Base-by-base conservation (phyloP, 2,797 vertebrate genomes). In the Sebastes iracundus region DNA sequence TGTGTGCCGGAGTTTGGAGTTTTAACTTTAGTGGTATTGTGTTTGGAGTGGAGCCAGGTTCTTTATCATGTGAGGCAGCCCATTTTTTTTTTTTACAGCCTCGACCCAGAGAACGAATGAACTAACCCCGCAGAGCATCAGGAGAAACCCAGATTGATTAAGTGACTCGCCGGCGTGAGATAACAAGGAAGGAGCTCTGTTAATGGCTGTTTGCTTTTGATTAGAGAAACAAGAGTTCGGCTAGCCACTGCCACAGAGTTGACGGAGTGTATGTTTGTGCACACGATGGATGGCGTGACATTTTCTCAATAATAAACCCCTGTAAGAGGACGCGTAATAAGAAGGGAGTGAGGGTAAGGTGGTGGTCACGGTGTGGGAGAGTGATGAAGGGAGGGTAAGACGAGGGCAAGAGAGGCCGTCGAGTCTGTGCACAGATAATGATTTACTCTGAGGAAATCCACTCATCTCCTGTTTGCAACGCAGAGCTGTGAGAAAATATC, bases 201-300 rank as follows among this genome's bases (percentile, higher is more conserved):
- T 86, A 90, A 91, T 87, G 86, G 84, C 68, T 91, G 87, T 93
- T 93, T 92, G 89, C 89, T 90, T 89, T 92, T 91, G 88, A 91
- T 92, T 90, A 87, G 88, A 16, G 77, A 80, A 85, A 83, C 77
- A 75, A 88, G 82, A 84, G 59, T 74, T 69, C 2, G 52, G 72
- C 52, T 27, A 20, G 77, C 66, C 80, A 61, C 77, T 2, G 77
- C 77, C 10, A 56, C 10, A 61, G 81, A 90, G 84, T 75, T 78
- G 78, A 77, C 78, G 2, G 82, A 72, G 67, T 63, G 76, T 64
- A 1, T 86, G 84, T 88, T 79, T 86, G 84, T 75, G 80, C 80
- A 28, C 76, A 58, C 4, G 13, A 20, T 74, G 80, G 66, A 63
- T 11, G 70, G 58, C n/a, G 79, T 59, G 80, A 60, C 76, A 73